These are phyloP conservation scores for Anthopleura xanthogrammica DNA, from an alignment of 92 coral and sea anemone genomes.

Conservation along the genomic window DNA sequence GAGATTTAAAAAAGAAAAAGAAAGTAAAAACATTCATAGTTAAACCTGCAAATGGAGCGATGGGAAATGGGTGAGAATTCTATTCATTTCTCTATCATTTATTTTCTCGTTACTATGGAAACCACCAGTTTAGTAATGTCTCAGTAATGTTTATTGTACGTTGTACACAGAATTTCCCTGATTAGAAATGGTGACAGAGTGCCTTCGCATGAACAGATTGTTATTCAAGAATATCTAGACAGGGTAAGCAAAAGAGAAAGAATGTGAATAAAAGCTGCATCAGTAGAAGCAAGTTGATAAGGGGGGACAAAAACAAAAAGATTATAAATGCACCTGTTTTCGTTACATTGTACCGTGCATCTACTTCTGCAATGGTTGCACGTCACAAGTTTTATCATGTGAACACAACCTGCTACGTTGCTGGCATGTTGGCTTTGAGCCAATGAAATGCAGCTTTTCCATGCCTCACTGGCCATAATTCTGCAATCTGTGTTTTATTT, in stretches of 20 bases:
- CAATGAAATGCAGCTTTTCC: no score
- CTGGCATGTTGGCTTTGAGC: no score
- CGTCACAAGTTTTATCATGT: no score
- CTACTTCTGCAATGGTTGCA: no score
- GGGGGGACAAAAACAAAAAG: no score
- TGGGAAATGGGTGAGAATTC: slow-evolving; percentile 90
- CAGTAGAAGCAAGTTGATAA: no score
- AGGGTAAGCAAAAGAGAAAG: slow-evolving; percentile 42
- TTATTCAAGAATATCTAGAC: slow-evolving; percentile 90
- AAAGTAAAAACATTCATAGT: slow-evolving; percentile 78
- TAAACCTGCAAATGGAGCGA: slow-evolving; percentile 97
- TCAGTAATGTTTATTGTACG: neutral
- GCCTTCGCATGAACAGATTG: slow-evolving; percentile 90
- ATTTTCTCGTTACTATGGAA: neutral
- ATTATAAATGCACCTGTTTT: no score
- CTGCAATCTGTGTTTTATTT: no score
- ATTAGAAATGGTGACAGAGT: slow-evolving; percentile 84
- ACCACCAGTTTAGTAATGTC: neutral
- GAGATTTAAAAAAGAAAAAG: slow-evolving; percentile 90
- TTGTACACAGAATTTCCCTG: slow-evolving; percentile 69
- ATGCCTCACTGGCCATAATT: no score
- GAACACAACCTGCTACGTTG: no score
- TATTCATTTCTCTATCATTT: neutral
- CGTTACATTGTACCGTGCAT: no score
- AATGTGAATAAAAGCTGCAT: no score